These are phyloP conservation scores for Patella vulgata DNA, from an alignment of 1,140 invertebrate species.

Conservation along the genomic window DNA sequence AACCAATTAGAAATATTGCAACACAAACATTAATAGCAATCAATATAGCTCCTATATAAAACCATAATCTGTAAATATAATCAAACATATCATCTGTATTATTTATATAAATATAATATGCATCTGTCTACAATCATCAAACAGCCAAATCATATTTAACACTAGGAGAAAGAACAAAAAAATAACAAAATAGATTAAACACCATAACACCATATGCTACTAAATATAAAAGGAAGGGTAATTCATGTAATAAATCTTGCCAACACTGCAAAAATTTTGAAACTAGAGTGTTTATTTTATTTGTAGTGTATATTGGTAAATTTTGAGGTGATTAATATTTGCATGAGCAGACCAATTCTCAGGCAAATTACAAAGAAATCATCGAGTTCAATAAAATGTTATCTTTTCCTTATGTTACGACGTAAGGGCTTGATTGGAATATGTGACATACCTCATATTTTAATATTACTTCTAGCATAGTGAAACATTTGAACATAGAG, in stretches of 20 bases:
- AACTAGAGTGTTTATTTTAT: too few relatives aligned
- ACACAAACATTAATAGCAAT: constrained; percentile 55
- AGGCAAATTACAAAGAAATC: too few relatives aligned
- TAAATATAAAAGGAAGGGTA: neutral
- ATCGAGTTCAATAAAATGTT: too few relatives aligned
- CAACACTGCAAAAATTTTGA: too few relatives aligned
- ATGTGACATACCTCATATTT: too few relatives aligned
- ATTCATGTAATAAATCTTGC: neutral
- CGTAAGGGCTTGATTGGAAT: too few relatives aligned
- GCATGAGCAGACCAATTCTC: too few relatives aligned
- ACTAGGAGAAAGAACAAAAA: neutral
- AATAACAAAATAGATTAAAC: neutral
- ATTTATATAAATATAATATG: neutral
- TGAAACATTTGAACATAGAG: too few relatives aligned
- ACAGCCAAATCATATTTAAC: neutral
- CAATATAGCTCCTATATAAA: constrained; percentile 53
- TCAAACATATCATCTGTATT: neutral
- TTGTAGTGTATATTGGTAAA: too few relatives aligned
- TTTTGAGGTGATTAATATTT: too few relatives aligned
- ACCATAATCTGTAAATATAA: constrained; percentile 51
- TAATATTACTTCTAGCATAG: too few relatives aligned
- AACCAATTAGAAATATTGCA: constrained; percentile 59
- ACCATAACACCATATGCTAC: neutral
- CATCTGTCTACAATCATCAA: neutral
- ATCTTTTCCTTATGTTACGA: too few relatives aligned